Percentiles rank a stretch among this genome's conserved stretches.
These are phyloP conservation scores for Epinephelus cyanopodus DNA, from an alignment of 2,113 vertebrate species.

Conservation along the genomic window DNA sequence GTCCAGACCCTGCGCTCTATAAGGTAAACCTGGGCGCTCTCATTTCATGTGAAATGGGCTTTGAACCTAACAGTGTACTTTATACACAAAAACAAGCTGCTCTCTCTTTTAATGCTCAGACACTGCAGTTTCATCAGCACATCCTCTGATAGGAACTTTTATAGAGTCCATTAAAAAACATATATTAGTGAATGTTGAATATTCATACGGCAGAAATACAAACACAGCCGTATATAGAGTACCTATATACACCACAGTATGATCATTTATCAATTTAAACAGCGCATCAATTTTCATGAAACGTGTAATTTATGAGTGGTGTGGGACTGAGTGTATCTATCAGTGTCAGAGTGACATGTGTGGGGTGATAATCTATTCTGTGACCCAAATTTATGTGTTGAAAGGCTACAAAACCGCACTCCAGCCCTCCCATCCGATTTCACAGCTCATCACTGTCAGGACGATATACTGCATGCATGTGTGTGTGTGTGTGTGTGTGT, in stretches of 20 bases:
- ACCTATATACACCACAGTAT: slow-evolving; percentile 39
- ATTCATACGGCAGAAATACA: slow-evolving; percentile 32
- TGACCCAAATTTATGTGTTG: slow-evolving; percentile 82
- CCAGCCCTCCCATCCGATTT: slow-evolving; percentile 75
- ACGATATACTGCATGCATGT: slow-evolving; percentile 23
- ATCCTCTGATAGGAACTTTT: neutral
- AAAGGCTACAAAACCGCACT: slow-evolving; percentile 72
- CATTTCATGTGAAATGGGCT: slow-evolving; percentile 11
- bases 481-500: slow-evolving; percentile 7
- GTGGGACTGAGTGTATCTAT: slow-evolving; percentile 60
- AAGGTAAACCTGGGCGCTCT: slow-evolving; percentile 33
- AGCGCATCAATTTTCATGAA: slow-evolving; percentile 67
- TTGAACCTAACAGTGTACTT: neutral
- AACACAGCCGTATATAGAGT: slow-evolving; percentile 14
- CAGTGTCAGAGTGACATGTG: slow-evolving; percentile 76
- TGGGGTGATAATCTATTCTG: slow-evolving; percentile 79
- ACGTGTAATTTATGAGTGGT: slow-evolving; percentile 73
- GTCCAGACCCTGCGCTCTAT: slow-evolving; percentile 47
- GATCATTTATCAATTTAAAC: slow-evolving; percentile 73
- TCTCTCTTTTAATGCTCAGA: neutral
- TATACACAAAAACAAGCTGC: neutral
- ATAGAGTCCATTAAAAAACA: slow-evolving; percentile 15
- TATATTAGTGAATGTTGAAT: slow-evolving; percentile 26
- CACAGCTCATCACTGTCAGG: slow-evolving; percentile 82
- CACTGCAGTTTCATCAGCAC: neutral